These are phyloP conservation scores for Sinohyriopsis cumingii DNA, from an alignment of 2,888 invertebrate genomes.

Conservation along the genomic window DNA sequence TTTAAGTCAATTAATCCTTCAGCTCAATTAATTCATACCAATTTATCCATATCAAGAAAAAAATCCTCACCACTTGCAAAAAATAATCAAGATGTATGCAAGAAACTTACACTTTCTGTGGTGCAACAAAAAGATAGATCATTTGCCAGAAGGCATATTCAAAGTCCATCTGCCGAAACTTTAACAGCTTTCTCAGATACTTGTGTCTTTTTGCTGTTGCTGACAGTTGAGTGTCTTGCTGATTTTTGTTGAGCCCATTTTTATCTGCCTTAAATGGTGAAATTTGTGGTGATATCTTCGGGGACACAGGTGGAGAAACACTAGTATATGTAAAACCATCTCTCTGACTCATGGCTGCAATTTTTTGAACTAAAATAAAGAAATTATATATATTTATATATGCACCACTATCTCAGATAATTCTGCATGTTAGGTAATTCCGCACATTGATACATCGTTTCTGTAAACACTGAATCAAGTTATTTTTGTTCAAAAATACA, in stretches of 20 bases:
- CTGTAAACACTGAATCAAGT: too few species aligned
- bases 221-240: constrained; percentile 72
- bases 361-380: background rate
- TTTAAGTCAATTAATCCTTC: too few species aligned
- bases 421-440: too few species aligned
- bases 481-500: too few species aligned
- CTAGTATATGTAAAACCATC: constrained; percentile 43
- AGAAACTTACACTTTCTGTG: constrained; percentile 86
- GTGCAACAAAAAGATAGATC: constrained; percentile 92
- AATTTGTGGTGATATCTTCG: constrained; percentile 41
- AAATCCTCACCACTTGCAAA: too few species aligned
- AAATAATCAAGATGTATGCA: too few species aligned
- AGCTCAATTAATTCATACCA: too few species aligned
- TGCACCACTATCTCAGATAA: too few species aligned
- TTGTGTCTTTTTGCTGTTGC: constrained; percentile 83
- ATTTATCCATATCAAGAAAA: too few species aligned
- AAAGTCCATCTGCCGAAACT: constrained; percentile 99
- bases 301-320: constrained; percentile 61
- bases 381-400: too few species aligned
- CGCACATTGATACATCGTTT: too few species aligned
- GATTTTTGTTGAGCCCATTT: constrained; percentile 16
- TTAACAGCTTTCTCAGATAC: constrained; percentile 79
- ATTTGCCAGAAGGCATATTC: constrained; percentile 99
- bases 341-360: constrained; percentile 17
- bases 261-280: constrained; percentile 42